phyloP scores from a whole-genome alignment of 1,140 invertebrate genomes.

The Bombus pascuorum region DNA sequence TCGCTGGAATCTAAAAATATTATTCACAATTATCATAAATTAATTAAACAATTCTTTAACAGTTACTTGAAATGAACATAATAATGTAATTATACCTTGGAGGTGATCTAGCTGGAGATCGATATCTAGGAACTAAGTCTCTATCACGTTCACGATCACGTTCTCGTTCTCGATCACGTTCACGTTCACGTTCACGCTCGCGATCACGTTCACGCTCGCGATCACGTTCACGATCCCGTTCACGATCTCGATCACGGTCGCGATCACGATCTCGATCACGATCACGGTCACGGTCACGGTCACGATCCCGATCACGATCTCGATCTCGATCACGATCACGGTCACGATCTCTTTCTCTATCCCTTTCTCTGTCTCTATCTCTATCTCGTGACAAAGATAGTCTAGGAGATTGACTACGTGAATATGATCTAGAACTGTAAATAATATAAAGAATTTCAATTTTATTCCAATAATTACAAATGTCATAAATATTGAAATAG shows the following conservation, averaged over 20 bases:
- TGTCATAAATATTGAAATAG: not conserved
- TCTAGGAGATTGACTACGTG: conserved; percentile 80
- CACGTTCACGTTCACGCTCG: conserved; percentile 69
- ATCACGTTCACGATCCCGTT: conserved; percentile 62
- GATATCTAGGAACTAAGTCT: conserved; percentile 78
- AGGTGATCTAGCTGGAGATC: conserved; percentile 82
- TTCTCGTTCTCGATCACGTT: conserved; percentile 65
- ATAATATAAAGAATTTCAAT: conserved; percentile 6
- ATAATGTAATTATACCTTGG: conserved; percentile 70
- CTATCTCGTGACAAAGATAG: conserved; percentile 76
- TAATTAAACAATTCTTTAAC: not conserved
- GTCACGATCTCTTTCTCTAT: conserved; percentile 65
- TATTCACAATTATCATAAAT: not conserved
- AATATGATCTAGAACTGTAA: conserved; percentile 79
- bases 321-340: conserved; percentile 64
- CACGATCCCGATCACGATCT: conserved; percentile 65
- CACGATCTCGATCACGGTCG: conserved; percentile 54
- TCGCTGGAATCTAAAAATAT: conserved; percentile 77
- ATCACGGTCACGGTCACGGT: conserved; percentile 52
- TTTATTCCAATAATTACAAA: not conserved
- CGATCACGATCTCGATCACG: conserved; percentile 59
- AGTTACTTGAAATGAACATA: not conserved
- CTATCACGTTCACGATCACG: conserved; percentile 67
- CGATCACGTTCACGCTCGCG: conserved; percentile 63
- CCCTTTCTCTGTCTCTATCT: conserved; percentile 72